A percentile compares a stretch with the other conserved stretches of the same genome.
Evolutionary conservation across 1,140 invertebrate species (phyloP).

Genomic region (Lucilia cuprina): DNA sequence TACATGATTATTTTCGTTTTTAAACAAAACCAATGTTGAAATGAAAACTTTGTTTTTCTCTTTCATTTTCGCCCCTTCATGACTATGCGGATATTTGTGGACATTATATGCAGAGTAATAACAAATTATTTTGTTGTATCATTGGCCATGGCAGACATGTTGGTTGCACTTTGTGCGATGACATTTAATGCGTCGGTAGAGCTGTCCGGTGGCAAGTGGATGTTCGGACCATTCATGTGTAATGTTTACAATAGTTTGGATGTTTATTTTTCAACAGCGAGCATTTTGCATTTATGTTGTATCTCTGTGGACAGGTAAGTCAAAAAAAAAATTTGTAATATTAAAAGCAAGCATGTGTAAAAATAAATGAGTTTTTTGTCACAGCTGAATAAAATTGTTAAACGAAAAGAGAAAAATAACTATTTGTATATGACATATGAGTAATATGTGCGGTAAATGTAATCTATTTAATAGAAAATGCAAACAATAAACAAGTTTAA

Average conservation of each 20-base stretch:
- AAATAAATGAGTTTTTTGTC: background rate
- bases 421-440: no score
- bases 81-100: background rate
- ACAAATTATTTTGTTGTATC: conserved; percentile 97
- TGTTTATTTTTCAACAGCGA: conserved; percentile 94
- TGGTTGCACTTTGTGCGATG: conserved; percentile 92
- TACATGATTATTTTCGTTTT: background rate
- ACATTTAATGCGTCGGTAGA: conserved; percentile 93
- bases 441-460: no score
- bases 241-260: conserved; percentile 95
- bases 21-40: background rate
- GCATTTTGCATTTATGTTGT: conserved; percentile 92
- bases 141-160: conserved; percentile 87
- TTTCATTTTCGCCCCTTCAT: background rate
- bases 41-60: background rate
- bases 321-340: background rate
- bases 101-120: conserved; percentile 69
- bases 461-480: no score
- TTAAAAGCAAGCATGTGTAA: no score
- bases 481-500: no score
- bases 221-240: conserved; percentile 89
- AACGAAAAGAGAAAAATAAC: no score
- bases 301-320: conserved; percentile 85
- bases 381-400: no score
- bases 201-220: conserved; percentile 78